phyloP scores from a whole-genome alignment of 2,888 invertebrate genomes.

The Elmis aenea region DNA sequence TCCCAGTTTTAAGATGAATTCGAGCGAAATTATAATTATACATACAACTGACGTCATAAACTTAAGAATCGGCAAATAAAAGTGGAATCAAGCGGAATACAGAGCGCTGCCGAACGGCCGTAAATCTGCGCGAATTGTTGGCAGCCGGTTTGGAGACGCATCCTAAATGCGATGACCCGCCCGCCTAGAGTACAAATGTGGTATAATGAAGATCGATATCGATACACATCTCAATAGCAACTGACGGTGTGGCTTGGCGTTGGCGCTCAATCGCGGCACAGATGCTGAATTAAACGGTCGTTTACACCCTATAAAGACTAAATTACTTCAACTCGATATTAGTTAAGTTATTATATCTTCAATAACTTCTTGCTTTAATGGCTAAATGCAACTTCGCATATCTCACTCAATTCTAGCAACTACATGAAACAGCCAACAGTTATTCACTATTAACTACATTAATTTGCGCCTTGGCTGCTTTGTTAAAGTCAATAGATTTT shows the following conservation, averaged over 20 bases:
- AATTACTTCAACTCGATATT: slow-evolving; percentile 22
- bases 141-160: slow-evolving; percentile 13
- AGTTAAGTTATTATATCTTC: slow-evolving; percentile 21
- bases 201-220: slow-evolving; percentile 19
- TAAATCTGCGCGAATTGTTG: slow-evolving; percentile 15
- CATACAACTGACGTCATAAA: slow-evolving; percentile 13
- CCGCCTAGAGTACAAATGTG: slow-evolving; percentile 14
- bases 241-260: slow-evolving; percentile 14
- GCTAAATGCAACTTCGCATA: slow-evolving; percentile 7
- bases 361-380: slow-evolving; percentile 15
- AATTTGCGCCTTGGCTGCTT: too few relatives aligned
- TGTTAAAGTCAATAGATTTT: too few relatives aligned
- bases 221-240: slow-evolving; percentile 22
- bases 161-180: slow-evolving; percentile 15
- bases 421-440: too few relatives aligned
- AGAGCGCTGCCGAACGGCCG: slow-evolving; percentile 11
- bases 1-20: too few relatives aligned
- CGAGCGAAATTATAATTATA: slow-evolving; percentile 12
- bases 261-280: slow-evolving; percentile 16
- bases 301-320: slow-evolving; percentile 26
- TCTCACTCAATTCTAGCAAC: too few relatives aligned
- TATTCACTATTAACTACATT: too few relatives aligned
- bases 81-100: too few relatives aligned
- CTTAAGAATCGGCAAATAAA: slow-evolving; percentile 12
- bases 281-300: slow-evolving; percentile 25